Percentiles rank a stretch among this genome's conserved stretches.
Conservation (phyloP, 64 coral and sea anemone genomes). For the Acropora tenuis region DNA sequence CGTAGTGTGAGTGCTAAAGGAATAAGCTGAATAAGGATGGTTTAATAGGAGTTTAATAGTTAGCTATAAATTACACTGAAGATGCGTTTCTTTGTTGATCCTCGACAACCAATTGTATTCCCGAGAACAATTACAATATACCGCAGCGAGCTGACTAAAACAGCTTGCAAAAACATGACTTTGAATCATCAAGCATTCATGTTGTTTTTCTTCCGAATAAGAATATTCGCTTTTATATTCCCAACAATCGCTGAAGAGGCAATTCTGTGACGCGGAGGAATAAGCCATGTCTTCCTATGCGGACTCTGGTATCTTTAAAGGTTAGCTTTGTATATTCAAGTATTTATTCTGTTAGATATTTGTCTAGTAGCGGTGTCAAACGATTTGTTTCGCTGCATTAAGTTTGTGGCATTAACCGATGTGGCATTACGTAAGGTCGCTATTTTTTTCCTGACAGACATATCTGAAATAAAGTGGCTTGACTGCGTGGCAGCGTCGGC, state of each 20-base stretch:
- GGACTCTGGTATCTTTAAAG: neutral
- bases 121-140: neutral
- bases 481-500: no score
- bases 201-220: neutral
- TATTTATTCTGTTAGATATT: no score
- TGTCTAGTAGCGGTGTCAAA: no score
- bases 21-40: no score
- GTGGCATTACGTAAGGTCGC: no score
- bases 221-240: neutral
- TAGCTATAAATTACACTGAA: neutral
- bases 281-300: slow-evolving; percentile 7
- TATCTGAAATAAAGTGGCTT: no score
- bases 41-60: neutral
- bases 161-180: neutral
- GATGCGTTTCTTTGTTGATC: neutral
- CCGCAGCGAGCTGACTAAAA: neutral
- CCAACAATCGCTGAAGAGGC: neutral
- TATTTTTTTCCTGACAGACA: no score
- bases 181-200: slow-evolving; percentile 14
- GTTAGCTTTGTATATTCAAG: neutral
- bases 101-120: slow-evolving; percentile 19
- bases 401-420: no score
- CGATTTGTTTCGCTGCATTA: no score
- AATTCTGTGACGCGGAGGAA: neutral
- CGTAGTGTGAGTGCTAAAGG: no score